These are phyloP conservation scores for Spinus pinus DNA, from an alignment of 2,797 vertebrate species.

Conservation along the genomic window DNA sequence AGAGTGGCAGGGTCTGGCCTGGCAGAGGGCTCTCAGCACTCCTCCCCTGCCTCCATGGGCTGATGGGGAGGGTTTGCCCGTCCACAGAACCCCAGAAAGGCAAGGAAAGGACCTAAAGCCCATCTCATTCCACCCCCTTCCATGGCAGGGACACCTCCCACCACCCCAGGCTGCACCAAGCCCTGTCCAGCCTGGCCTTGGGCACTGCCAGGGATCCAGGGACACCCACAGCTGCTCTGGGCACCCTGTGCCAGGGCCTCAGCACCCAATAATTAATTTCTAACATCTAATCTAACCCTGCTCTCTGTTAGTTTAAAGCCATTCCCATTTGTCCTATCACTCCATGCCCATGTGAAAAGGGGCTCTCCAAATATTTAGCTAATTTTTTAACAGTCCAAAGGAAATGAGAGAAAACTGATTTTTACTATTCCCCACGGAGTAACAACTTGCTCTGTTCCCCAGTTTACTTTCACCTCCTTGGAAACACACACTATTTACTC, in stretches of 20 bases:
- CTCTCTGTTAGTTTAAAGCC: background rate
- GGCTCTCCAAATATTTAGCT: background rate
- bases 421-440: conserved; percentile 78
- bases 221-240: background rate
- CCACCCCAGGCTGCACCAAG: rapidly evolving
- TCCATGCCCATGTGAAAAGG: background rate
- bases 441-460: conserved; percentile 70
- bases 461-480: conserved; percentile 79
- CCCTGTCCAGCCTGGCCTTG: rapidly evolving
- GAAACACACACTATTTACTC: conserved; percentile 69
- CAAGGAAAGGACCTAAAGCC: background rate
- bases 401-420: conserved; percentile 81
- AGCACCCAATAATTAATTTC: background rate
- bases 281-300: background rate
- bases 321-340: background rate
- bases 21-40: background rate
- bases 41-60: background rate
- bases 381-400: conserved; percentile 75
- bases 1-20: background rate
- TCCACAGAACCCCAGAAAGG: background rate
- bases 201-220: background rate
- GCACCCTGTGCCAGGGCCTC: background rate
- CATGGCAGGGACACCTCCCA: rapidly evolving
- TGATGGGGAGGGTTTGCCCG: background rate
- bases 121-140: rapidly evolving